These are phyloP conservation scores for Horisme vitalbata DNA, from an alignment of 2,888 invertebrate species.

Conservation along the genomic window DNA sequence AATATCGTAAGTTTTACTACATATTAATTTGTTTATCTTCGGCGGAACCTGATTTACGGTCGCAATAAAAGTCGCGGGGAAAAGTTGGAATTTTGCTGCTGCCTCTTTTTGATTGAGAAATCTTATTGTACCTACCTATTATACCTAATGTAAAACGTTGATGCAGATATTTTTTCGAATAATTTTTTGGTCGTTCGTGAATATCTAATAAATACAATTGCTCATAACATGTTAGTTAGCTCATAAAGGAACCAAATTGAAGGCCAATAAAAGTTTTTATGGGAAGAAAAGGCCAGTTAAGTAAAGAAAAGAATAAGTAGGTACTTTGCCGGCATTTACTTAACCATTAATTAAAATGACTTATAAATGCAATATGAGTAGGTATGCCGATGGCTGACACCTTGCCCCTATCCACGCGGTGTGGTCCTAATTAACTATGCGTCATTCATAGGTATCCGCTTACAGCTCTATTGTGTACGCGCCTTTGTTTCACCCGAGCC, in stretches of 20 bases:
- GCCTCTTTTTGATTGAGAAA: conserved; percentile 21
- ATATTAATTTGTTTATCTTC: conserved; percentile 70
- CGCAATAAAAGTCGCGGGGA: conserved; percentile 55
- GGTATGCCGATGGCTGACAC: conserved; percentile 5
- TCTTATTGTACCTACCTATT: conserved; percentile 9
- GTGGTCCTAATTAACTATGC: conserved; percentile 26
- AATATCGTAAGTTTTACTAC: conserved; percentile 71
- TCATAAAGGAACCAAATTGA: no score
- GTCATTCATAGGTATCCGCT: conserved; percentile 30
- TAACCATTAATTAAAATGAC: no score
- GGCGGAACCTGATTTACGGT: conserved; percentile 58
- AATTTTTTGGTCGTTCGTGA: not conserved
- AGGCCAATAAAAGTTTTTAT: no score
- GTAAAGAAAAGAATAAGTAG: no score
- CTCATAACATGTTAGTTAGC: no score
- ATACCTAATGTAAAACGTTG: no score
- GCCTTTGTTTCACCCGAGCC: conserved; percentile 59
- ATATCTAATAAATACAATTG: no score
- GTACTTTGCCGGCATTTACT: no score
- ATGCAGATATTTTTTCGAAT: not conserved
- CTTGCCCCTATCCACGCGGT: conserved; percentile 20
- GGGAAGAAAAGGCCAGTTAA: no score
- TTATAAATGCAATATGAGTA: conserved; percentile 1
- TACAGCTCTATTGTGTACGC: conserved; percentile 31
- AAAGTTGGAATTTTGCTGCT: conserved; percentile 27